Evolutionary conservation across 2,888 invertebrate genomes (phyloP).

Genomic region (Sinotaia quadrata): DNA sequence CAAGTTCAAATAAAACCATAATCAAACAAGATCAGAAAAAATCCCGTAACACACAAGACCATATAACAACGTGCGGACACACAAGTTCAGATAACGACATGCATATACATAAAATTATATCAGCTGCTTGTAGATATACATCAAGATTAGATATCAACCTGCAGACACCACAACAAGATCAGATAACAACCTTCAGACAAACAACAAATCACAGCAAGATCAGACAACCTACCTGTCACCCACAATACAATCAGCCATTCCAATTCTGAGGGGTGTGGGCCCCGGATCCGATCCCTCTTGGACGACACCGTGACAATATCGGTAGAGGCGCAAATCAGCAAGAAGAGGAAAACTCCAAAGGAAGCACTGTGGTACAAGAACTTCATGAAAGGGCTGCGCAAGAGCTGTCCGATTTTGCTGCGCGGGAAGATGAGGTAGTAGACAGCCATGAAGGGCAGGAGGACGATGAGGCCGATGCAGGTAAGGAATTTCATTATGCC

Average conservation of each 20-base stretch:
- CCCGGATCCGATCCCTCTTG: slow-evolving; percentile 66
- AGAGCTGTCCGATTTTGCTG: slow-evolving; percentile 73
- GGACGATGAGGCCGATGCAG: slow-evolving; percentile 71
- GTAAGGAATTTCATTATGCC: slow-evolving; percentile 73
- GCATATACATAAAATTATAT: no score
- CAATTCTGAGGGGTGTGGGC: slow-evolving; percentile 74
- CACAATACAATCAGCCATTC: slow-evolving; percentile 75
- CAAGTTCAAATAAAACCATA: no score
- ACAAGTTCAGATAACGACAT: no score
- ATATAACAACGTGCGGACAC: no score
- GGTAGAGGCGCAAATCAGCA: slow-evolving; percentile 74
- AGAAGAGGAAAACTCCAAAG: slow-evolving; percentile 75
- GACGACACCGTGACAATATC: slow-evolving; percentile 58
- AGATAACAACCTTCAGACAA: no score
- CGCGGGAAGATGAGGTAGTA: slow-evolving; percentile 75
- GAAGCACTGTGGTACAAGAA: slow-evolving; percentile 76
- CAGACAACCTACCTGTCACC: slow-evolving; percentile 73
- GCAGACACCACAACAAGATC: no score
- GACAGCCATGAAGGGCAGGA: slow-evolving; percentile 73
- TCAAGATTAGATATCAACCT: no score
- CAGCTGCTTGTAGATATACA: no score
- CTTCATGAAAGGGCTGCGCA: slow-evolving; percentile 76
- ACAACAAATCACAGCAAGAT: no score
- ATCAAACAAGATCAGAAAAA: no score
- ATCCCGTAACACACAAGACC: no score